Percentiles rank a stretch among this genome's conserved stretches.
Conservation (phyloP, 2,888 invertebrate species). For the Apotomis capreana region DNA sequence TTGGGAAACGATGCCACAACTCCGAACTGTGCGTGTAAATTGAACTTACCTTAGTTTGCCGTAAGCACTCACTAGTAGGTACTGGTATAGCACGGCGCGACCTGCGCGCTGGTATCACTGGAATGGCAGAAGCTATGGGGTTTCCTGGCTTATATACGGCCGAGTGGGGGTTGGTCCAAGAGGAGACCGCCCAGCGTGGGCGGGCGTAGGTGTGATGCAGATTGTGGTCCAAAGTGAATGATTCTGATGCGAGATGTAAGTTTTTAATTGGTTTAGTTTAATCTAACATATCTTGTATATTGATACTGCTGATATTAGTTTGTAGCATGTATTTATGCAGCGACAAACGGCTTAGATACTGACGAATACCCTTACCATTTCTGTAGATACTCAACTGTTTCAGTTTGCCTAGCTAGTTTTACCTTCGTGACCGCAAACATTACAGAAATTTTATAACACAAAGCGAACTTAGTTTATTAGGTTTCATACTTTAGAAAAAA, state of each 20-base stretch:
- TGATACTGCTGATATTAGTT: no score
- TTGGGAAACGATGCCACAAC: background rate
- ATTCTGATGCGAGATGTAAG: background rate
- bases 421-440: no score
- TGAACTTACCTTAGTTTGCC: constrained; percentile 68
- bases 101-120: constrained; percentile 63
- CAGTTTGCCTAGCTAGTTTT: no score
- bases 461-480: no score
- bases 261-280: background rate
- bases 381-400: no score
- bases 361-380: no score
- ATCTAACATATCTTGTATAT: background rate
- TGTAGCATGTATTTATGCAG: no score
- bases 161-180: constrained; percentile 65
- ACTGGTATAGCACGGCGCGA: constrained; percentile 55
- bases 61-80: constrained; percentile 54
- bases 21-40: background rate
- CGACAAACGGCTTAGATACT: no score
- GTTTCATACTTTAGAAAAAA: no score
- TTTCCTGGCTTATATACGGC: constrained; percentile 62
- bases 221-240: constrained; percentile 8
- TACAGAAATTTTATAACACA: no score
- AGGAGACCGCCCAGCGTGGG: constrained; percentile 76
- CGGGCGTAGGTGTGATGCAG: constrained; percentile 67
- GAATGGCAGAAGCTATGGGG: constrained; percentile 63